Percentiles rank a stretch among this genome's conserved stretches.
These are phyloP conservation scores for Aurelia sp. DNA, from an alignment of 30 jellyfish, hydroid and myxozoan genomes.

Conservation along the genomic window DNA sequence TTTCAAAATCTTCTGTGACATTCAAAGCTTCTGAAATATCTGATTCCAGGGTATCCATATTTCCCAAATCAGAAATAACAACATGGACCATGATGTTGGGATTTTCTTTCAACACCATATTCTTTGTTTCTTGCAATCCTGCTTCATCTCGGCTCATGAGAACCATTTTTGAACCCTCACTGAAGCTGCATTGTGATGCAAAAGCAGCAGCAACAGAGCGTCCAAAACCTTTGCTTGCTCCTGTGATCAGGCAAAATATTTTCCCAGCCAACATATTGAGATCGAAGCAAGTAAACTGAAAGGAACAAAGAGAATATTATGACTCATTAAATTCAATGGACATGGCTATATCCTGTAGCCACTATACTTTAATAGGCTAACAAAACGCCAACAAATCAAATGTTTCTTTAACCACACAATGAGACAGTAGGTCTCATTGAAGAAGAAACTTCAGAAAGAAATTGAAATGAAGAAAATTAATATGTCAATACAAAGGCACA, in stretches of 20 bases:
- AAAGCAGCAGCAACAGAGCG: constrained; percentile 75
- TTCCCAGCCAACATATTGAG: constrained; percentile 36
- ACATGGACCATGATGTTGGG: constrained; percentile 17
- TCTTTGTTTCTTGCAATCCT: constrained; percentile 67
- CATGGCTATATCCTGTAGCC: too few relatives aligned
- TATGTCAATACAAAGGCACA: too few relatives aligned
- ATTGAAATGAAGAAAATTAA: too few relatives aligned
- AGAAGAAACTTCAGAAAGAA: too few relatives aligned
- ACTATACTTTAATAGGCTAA: too few relatives aligned
- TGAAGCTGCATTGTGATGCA: constrained; percentile 43
- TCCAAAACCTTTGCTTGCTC: constrained; percentile 98
- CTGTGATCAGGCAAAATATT: constrained; percentile 81
- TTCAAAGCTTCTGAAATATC: constrained; percentile 26
- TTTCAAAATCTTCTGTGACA: constrained; percentile 28
- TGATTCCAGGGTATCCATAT: constrained; percentile 44
- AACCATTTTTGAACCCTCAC: constrained; percentile 79
- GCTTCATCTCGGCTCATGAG: constrained; percentile 70
- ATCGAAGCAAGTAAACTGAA: too few relatives aligned
- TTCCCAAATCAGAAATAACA: constrained; percentile 56
- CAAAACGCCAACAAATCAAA: too few relatives aligned
- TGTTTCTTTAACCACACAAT: too few relatives aligned
- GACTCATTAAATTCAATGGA: too few relatives aligned
- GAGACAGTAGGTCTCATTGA: too few relatives aligned
- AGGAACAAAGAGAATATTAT: too few relatives aligned
- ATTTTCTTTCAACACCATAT: constrained; percentile 20